Evolutionary conservation across 2,797 vertebrate genomes (phyloP).

Genomic region (Hybognathus amarus): DNA sequence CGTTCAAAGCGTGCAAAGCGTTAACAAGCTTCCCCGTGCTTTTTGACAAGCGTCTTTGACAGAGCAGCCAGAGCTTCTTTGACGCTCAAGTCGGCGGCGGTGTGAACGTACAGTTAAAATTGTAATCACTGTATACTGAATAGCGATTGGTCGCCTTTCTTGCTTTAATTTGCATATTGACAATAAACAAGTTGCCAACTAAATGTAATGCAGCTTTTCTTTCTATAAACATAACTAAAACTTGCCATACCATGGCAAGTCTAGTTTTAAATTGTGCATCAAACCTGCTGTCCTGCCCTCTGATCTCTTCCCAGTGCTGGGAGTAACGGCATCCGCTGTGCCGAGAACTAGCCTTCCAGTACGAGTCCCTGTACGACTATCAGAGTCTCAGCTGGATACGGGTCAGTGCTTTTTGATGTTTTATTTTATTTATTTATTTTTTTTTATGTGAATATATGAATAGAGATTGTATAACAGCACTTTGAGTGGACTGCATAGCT

Average conservation of each 20-base stretch:
- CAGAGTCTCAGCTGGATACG: constrained; percentile 99
- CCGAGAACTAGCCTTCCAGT: constrained; percentile 95
- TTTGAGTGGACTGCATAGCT: not conserved
- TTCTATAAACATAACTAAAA: not conserved
- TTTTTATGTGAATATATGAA: constrained; percentile 21
- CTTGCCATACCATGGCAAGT: not conserved
- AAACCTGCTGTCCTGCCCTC: not conserved
- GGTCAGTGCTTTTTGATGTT: constrained; percentile 77
- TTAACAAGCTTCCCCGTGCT: no score
- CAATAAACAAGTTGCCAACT: not conserved
- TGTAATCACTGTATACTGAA: not conserved
- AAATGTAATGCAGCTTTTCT: not conserved
- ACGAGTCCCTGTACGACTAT: constrained; percentile 96
- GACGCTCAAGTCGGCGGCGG: no score
- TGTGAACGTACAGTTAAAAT: no score
- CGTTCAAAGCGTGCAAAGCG: no score
- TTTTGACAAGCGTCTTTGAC: no score
- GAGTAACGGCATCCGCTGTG: constrained; percentile 97
- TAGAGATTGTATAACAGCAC: constrained; percentile 13
- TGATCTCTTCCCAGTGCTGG: constrained; percentile 86
- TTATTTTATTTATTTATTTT: no score
- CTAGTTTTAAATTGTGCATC: not conserved
- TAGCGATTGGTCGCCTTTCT: not conserved
- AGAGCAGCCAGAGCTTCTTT: no score
- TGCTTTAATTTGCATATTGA: not conserved